A percentile compares a stretch with the other conserved stretches of the same genome.
Conservation (phyloP, 2,888 invertebrate genomes). For the Globia sparganii region DNA sequence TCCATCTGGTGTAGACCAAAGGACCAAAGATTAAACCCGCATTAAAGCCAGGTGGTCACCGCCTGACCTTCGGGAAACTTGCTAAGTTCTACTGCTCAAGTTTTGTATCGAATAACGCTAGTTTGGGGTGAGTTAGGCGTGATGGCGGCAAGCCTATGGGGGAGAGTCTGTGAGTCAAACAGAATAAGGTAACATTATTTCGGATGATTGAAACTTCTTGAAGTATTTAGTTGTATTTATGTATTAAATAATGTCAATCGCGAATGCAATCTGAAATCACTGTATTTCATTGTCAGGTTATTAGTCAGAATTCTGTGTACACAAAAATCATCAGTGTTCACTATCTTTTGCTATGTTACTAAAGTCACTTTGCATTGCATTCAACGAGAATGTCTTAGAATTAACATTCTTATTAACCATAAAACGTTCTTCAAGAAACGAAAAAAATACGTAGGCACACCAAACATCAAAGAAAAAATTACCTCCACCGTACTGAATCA, state of each 20-base stretch:
- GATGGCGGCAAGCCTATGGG: constrained; percentile 10
- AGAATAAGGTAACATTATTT: background rate
- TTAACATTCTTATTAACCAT: background rate
- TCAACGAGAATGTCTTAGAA: background rate
- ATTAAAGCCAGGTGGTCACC: constrained; percentile 53
- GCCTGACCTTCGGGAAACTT: constrained; percentile 52
- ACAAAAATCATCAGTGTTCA: background rate
- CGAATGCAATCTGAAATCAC: background rate
- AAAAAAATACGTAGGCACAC: background rate
- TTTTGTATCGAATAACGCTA: constrained; percentile 54
- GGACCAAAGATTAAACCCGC: constrained; percentile 40
- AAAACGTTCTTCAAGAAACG: background rate
- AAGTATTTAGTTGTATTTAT: background rate
- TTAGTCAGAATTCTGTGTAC: background rate
- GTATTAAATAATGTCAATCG: background rate
- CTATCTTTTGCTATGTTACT: background rate
- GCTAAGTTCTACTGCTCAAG: constrained; percentile 44
- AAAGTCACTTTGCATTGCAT: background rate
- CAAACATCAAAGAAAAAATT: background rate
- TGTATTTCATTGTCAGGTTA: background rate
- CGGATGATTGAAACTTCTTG: background rate
- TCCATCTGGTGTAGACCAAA: constrained; percentile 57
- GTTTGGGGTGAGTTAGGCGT: constrained; percentile 45
- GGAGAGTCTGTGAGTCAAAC: constrained; percentile 2
- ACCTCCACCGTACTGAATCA: background rate